Evolutionary conservation across 1,140 invertebrate species (phyloP), one percentile per base, ranked within the genome.

Genomic region (Lithobius niger): DNA sequence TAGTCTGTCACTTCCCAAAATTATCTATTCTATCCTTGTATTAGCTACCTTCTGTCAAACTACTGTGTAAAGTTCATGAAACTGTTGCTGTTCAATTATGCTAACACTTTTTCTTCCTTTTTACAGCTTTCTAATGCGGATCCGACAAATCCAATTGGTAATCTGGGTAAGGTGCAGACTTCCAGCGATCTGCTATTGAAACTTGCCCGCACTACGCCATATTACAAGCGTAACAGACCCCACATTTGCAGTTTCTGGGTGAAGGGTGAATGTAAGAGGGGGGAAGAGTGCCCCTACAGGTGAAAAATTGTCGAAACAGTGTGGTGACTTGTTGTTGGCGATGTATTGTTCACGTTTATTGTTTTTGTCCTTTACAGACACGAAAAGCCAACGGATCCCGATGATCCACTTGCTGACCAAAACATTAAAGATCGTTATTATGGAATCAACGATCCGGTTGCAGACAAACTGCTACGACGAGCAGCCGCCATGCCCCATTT

Each of bases 161-260:
- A 71, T 47, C 62, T 68, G 19, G 72, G 72, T 1, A 77, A 78
- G 63, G 73, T 76, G 19, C 69, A 71, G 54, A 66, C 73, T 4
- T 70, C 74, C 1, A 77, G 74, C 66, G 95, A 99, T 65, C 79
- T 99, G 64, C 69, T 99, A 15, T 79, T 94, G 66, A 92, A 97
- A 66, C 74, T 99, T 58, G 96, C 96, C 2, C 76, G 97, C 36
- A 98, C 93, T 16, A 88, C 92, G 36, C 97, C 97, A 0, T 99
- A 99, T 70, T 99, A 99, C 66, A 98, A 99, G 67, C 74, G 97
- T 49, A 99, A 99, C 67, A 77, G 93, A 61, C 95, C 97, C 0
- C 97, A 99, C 70, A 97, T 99, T 44, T 99, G 97, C 71, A 98
- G 94, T 0, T 99, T 99, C 71, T 99, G 95, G 92, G 95, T 99